Evolutionary conservation across 2,113 vertebrate genomes (phyloP).

Genomic region (Mormyrus lacerda): DNA sequence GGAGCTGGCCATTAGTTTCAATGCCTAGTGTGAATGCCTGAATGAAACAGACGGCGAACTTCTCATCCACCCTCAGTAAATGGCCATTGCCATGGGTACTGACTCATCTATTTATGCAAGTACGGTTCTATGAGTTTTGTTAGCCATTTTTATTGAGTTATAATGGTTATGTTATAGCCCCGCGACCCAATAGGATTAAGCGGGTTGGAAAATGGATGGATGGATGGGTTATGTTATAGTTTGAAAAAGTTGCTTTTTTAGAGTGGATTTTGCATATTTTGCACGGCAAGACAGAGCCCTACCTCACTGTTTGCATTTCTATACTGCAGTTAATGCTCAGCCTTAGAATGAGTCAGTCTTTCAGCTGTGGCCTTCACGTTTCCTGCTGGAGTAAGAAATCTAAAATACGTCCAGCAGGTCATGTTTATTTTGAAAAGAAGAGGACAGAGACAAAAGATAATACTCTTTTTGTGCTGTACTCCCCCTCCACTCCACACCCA

Average conservation of each 20-base stretch:
- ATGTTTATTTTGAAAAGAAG: conserved; percentile 15
- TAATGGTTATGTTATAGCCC: neutral
- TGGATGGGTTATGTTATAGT: neutral
- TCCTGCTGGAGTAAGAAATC: neutral
- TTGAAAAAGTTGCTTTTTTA: neutral
- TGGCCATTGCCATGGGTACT: conserved; percentile 24
- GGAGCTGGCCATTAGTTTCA: neutral
- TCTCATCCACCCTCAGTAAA: neutral
- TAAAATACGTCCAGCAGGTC: neutral
- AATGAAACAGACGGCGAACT: neutral
- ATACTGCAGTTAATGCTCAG: neutral
- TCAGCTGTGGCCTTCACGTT: neutral
- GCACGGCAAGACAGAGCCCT: neutral
- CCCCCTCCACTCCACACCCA: neutral
- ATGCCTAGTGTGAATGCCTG: neutral
- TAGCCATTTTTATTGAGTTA: neutral
- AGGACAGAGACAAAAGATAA: conserved; percentile 19
- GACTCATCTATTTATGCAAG: conserved; percentile 21
- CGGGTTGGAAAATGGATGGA: too few relatives aligned
- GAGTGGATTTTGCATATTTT: neutral
- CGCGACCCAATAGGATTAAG: too few relatives aligned
- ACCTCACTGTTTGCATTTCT: neutral
- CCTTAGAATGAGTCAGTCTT: neutral
- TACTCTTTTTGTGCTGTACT: neutral
- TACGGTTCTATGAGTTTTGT: neutral